Percentiles rank a stretch among this genome's conserved stretches.
These are phyloP conservation scores for Coregonus clupeaformis DNA, from an alignment of 2,113 vertebrate genomes.

Conservation along the genomic window DNA sequence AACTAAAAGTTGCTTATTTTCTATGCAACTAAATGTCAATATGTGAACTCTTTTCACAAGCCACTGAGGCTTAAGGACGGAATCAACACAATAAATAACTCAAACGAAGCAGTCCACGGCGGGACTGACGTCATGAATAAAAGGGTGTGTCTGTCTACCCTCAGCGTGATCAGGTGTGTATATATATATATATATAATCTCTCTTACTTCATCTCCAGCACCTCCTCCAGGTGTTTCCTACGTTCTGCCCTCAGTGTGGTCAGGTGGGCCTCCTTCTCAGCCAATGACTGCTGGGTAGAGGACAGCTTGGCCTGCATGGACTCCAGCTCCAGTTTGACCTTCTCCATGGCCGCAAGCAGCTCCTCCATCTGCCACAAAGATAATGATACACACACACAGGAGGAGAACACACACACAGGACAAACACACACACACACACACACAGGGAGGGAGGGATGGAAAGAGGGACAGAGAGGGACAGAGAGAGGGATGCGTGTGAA, in stretches of 20 bases:
- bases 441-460: neutral
- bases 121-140: neutral
- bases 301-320: constrained; percentile 96
- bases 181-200: constrained; percentile 7
- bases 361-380: constrained; percentile 81
- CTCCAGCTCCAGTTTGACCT: constrained; percentile 95
- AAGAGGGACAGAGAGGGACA: too few relatives aligned
- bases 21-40: too few relatives aligned
- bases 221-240: constrained; percentile 96
- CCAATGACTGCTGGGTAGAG: constrained; percentile 94
- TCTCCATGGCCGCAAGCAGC: constrained; percentile 94
- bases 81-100: neutral
- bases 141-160: neutral
- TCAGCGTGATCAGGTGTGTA: neutral
- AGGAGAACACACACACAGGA: constrained; percentile 18
- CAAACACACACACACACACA: neutral
- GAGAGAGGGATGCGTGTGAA: neutral
- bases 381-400: constrained; percentile 28
- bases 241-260: constrained; percentile 90
- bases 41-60: too few relatives aligned
- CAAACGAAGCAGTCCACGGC: neutral
- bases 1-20: too few relatives aligned
- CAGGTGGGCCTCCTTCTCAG: constrained; percentile 95
- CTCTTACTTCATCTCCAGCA: constrained; percentile 98
- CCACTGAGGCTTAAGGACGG: too few relatives aligned